These are phyloP conservation scores for Philaethria dido DNA, from an alignment of 2,888 invertebrate species.

Conservation along the genomic window DNA sequence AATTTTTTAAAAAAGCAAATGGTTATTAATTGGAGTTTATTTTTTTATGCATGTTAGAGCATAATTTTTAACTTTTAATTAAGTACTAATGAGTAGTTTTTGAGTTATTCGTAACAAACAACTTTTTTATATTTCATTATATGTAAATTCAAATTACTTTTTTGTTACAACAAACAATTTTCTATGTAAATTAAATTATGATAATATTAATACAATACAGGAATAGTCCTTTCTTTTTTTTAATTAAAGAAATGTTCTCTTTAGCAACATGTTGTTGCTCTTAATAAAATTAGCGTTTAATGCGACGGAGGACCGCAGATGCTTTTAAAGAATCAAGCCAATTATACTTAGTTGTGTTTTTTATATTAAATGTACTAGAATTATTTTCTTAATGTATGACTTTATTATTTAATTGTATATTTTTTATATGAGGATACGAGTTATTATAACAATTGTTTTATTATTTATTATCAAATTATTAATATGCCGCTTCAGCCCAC, in stretches of 20 bases:
- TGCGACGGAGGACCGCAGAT: conserved; percentile 25
- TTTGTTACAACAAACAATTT: background rate
- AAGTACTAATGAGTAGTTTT: no score
- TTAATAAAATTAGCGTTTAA: conserved; percentile 28
- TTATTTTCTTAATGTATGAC: background rate
- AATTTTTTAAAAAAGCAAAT: no score
- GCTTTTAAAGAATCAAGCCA: conserved; percentile 21
- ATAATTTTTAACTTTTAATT: no score
- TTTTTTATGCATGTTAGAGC: no score
- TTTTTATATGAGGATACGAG: background rate
- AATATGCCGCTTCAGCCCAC: no score
- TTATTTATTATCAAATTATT: no score
- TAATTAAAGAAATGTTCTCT: conserved; percentile 19
- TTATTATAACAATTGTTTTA: no score
- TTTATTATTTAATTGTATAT: background rate
- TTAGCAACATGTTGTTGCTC: conserved; percentile 15
- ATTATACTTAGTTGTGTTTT: conserved; percentile 13
- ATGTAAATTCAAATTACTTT: no score
- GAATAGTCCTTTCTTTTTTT: background rate
- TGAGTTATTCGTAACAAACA: no score
- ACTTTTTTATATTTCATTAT: no score
- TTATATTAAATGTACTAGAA: background rate
- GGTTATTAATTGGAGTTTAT: no score
- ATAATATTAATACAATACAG: background rate
- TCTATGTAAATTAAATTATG: background rate